Percentiles rank a stretch among this genome's conserved stretches.
These are phyloP conservation scores for Daphoenositta chrysoptera DNA, from an alignment of 2,113 vertebrate genomes.

Conservation along the genomic window DNA sequence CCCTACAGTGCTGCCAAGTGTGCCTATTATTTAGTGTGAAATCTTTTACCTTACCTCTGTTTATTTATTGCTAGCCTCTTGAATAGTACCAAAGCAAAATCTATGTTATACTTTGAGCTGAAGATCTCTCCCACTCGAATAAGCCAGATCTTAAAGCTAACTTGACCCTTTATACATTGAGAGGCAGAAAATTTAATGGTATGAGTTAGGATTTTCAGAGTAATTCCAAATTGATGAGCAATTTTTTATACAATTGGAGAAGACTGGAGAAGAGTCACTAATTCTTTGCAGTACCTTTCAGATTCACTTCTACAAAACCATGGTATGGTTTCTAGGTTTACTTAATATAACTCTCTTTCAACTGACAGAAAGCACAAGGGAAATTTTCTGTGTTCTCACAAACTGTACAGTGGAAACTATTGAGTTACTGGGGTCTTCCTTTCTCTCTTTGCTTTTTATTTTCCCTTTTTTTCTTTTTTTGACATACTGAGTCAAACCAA, in stretches of 20 bases:
- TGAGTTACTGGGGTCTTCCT: neutral
- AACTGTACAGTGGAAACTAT: neutral
- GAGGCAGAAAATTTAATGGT: neutral
- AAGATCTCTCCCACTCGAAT: neutral
- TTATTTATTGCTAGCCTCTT: neutral
- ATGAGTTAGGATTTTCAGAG: neutral
- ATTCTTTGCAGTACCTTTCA: neutral
- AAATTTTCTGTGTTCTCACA: neutral
- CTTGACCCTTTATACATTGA: neutral
- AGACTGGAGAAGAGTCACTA: neutral
- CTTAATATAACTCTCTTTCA: neutral
- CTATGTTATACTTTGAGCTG: neutral
- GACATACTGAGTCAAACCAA: neutral
- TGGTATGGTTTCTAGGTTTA: neutral
- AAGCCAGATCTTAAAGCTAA: neutral
- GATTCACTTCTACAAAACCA: neutral
- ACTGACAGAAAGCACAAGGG: neutral
- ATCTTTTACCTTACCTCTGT: neutral
- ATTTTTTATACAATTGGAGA: neutral
- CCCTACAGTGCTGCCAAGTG: neutral
- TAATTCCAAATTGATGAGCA: neutral
- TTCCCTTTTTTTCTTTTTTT: neutral
- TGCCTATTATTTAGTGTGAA: neutral
- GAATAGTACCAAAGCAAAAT: neutral
- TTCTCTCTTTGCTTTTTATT: neutral